These are phyloP conservation scores for Coelinius sp. DNA, from an alignment of 2,888 invertebrate species.

Conservation along the genomic window DNA sequence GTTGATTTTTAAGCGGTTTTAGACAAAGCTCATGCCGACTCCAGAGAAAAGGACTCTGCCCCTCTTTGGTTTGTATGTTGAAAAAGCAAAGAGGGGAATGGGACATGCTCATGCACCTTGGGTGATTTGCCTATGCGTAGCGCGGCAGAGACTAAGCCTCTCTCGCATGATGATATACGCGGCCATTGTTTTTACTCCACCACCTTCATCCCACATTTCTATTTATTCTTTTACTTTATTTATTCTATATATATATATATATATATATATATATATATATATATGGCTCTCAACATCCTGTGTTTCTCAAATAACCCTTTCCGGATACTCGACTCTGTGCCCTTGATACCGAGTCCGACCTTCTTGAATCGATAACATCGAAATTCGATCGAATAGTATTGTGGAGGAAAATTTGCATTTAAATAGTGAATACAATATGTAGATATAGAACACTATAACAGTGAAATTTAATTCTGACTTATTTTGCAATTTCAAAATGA, in stretches of 20 bases:
- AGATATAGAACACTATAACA: too few species aligned
- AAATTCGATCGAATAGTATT: constrained; percentile 33
- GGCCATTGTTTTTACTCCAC: constrained; percentile 63
- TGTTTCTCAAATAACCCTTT: constrained; percentile 44
- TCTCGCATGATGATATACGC: constrained; percentile 68
- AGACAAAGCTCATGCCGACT: constrained; percentile 57
- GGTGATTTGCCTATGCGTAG: constrained; percentile 69
- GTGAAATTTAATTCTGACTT: neutral
- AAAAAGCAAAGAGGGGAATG: constrained; percentile 28
- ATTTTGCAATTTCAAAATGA: neutral
- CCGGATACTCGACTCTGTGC: constrained; percentile 27
- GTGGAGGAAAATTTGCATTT: constrained; percentile 26
- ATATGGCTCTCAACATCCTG: constrained; percentile 45
- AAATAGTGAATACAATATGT: constrained; percentile 13
- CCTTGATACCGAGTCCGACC: constrained; percentile 3
- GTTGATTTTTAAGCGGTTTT: constrained; percentile 59
- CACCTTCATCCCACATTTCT: constrained; percentile 34
- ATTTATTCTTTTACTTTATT: constrained; percentile 28
- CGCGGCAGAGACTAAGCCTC: constrained; percentile 57
- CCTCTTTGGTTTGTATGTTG: constrained; percentile 20
- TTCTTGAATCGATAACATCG: constrained; percentile 38
- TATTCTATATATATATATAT: constrained; percentile 20
- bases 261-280: constrained; percentile 38
- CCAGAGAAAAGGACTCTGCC: constrained; percentile 1
- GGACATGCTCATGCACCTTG: constrained; percentile 26